Evolutionary conservation across 2,797 vertebrate species (phyloP), one percentile per base, ranked within the genome.

Genomic region (Acanthiza pusilla): DNA sequence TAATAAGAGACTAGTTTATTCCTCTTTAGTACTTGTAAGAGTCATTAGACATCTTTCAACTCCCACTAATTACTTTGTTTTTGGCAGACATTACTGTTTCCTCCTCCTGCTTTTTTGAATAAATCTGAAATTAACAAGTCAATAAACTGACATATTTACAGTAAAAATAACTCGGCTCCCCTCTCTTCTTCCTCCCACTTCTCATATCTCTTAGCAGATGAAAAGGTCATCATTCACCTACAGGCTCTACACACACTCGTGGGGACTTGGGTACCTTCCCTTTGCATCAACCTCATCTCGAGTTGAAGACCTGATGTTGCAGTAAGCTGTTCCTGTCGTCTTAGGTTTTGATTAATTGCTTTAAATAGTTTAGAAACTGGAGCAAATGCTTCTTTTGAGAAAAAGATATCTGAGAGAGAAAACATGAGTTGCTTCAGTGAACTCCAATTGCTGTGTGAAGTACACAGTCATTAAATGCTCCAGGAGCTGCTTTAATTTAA

Each of bases 61-160:
- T 92, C 88, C 94, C 86, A 94, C 88, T 96, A 94, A 92, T 95
- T 91, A 91, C 87, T 95, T 90, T 50, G 71, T 0, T 53, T 94
- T 94, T 97, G 95, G 94, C 95, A 97, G 90, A 96, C 78, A 70
- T 70, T 65, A 55, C 71, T 65, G 80, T 79, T 91, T 88, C 82
- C 40, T 88, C 85, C 89, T 88, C 80, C 67, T 77, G 67, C 42
- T 87, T 92, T 95, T 95, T 60, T 80, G 78, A 95, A 85, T 88
- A 90, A 75, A 93, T 87, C 81, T 87, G 79, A 95, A 96, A 92
- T 76, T 91, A 97, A 95, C 74, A 94, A 88, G 88, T 88, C 88
- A 88, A 95, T 94, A 96, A 96, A 94, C 57, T 78, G 79, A 89
- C 79, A 95, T 94, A 94, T 96, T 86, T 89, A 93, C 93, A 91